Conservation (phyloP, 2,797 vertebrate species). For the Sebastes aleutianus region DNA sequence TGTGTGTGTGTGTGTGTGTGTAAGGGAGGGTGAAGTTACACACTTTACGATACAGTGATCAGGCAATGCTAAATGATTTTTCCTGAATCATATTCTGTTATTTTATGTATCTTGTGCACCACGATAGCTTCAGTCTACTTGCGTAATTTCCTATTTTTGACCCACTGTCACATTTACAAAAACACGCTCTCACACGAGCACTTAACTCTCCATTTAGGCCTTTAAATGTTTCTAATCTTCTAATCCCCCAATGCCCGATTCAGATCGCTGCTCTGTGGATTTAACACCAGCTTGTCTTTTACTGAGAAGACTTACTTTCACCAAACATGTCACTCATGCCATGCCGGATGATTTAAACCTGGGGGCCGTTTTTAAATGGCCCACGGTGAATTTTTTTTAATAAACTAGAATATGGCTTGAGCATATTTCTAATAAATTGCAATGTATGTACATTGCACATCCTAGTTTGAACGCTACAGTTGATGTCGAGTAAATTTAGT, state of each 20-base stretch:
- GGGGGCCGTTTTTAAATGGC: too few relatives aligned
- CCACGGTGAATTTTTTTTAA: too few relatives aligned
- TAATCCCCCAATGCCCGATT: background rate
- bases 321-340: background rate
- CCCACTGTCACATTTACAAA: background rate
- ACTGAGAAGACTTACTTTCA: background rate
- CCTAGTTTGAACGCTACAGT: too few relatives aligned
- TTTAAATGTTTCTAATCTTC: conserved; percentile 18
- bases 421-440: too few relatives aligned
- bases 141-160: background rate
- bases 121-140: background rate
- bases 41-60: background rate
- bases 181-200: background rate
- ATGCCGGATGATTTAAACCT: background rate
- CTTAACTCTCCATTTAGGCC: conserved; percentile 3
- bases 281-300: background rate
- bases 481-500: too few relatives aligned
- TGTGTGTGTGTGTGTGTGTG: background rate
- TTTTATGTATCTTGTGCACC: background rate
- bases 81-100: background rate
- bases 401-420: too few relatives aligned
- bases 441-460: too few relatives aligned
- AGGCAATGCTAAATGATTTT: background rate
- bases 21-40: background rate
- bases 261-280: background rate